phyloP scores from a whole-genome alignment of 2,888 invertebrate species.

The Oasisia sp. region DNA sequence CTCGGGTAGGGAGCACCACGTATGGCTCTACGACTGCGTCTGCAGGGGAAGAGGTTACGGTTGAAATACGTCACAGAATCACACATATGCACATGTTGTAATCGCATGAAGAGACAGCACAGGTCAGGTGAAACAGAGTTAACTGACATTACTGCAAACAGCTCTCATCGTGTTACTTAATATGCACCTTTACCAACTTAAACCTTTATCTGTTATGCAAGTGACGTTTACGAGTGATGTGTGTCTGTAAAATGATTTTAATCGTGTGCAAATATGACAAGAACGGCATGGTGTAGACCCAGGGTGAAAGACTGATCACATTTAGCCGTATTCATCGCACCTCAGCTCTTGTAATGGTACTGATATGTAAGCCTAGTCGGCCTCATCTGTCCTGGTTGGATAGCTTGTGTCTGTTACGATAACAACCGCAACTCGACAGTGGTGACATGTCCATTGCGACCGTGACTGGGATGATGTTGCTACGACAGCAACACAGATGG shows the following conservation, averaged over 20 bases:
- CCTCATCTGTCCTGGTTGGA: not conserved
- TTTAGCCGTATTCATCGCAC: not conserved
- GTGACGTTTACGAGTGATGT: not conserved
- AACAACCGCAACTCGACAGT: not conserved
- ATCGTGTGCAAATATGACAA: not conserved
- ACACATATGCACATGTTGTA: not conserved
- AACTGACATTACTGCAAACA: not conserved
- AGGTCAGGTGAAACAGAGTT: not conserved
- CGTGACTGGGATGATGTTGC: not conserved
- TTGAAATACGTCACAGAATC: not conserved
- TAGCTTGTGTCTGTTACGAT: not conserved
- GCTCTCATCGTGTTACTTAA: not conserved
- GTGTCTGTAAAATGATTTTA: not conserved
- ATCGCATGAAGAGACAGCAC: not conserved
- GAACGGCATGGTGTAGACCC: not conserved
- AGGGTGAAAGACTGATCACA: conserved; percentile 8
- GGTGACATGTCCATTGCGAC: not conserved
- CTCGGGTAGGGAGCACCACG: not conserved
- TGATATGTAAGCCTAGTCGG: not conserved
- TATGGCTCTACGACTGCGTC: not conserved
- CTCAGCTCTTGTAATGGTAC: not conserved
- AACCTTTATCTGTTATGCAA: not conserved
- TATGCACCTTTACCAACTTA: not conserved
- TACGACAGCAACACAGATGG: not conserved
- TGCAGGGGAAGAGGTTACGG: not conserved